Conservation (phyloP, 2,113 vertebrate genomes). For the Osmerus eperlanus region DNA sequence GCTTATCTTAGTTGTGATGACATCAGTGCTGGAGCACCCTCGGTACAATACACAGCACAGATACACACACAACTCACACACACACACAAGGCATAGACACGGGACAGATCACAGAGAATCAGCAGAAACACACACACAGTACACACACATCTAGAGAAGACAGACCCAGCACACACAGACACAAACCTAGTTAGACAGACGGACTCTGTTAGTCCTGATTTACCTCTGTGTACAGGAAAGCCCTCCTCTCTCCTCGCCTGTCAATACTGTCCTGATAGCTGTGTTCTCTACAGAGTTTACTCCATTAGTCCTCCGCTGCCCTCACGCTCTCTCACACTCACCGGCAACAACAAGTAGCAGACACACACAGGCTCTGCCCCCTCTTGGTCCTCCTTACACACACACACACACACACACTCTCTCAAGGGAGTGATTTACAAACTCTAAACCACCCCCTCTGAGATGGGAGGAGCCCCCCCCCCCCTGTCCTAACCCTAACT, state of each 20-base stretch:
- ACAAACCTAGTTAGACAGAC: background rate
- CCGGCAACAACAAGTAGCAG: conserved; percentile 21
- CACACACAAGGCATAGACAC: no score
- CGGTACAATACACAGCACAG: no score
- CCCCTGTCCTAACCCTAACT: conserved; percentile 15
- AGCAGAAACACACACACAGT: no score
- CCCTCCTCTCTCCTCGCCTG: no score
- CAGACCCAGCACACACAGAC: background rate
- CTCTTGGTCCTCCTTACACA: conserved; percentile 16
- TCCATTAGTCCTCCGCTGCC: background rate
- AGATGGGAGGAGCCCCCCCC: conserved; percentile 38
- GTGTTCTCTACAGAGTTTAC: background rate
- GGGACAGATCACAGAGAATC: no score
- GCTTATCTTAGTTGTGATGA: no score
- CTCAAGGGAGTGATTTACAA: conserved; percentile 68
- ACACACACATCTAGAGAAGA: no score
- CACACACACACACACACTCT: conserved; percentile 25
- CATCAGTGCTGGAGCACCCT: no score
- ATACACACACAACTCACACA: no score
- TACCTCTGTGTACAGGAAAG: no score
- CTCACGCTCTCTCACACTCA: conserved; percentile 15
- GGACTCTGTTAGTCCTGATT: background rate
- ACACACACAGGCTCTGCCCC: conserved; percentile 5
- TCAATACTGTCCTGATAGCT: no score
- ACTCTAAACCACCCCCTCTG: conserved; percentile 71